Base-by-base conservation (phyloP, 1,140 invertebrate genomes). In the Oryctes rhinoceros region DNA sequence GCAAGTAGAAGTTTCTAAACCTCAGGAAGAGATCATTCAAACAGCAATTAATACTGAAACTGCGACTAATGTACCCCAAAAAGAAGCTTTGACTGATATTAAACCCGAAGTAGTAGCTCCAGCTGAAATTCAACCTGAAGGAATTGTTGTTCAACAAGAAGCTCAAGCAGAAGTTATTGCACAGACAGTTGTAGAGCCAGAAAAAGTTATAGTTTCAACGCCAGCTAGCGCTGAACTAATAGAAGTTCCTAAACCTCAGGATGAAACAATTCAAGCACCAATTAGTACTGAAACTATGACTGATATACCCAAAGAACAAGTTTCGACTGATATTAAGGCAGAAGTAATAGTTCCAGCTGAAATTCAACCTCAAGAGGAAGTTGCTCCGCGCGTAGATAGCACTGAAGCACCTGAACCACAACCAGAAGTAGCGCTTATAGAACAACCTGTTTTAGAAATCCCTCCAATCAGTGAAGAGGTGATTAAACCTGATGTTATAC, bases 161-260 rank as follows among this genome's bases (percentile, higher is more conserved):
- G 79, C 92, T 81, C 92, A 85, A n/a, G 92, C 91, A 76, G 91
- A 92, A 80, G 90, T 90, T 44, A 39, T 82, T 79, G 81, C 83
- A 9, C 83, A 85, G 79, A 65, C 81, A 35, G n/a, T 44, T 39
- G 74, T 20, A 67, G 30, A 67, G 13, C 13, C 65, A 76, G 39
- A 20, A 76, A 44, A 13, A 48, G n/a, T 47, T 44, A n/a, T 20
- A 5, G n/a, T 20, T 13, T 11, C 44, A 47, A 2, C 67, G 20
- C 77, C 79, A 4, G 71, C 3, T 24, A 20, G 15, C 4, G 15
- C 3, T 5, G 13, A 59, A 67, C 59, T 20, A 6, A 18, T 65
- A 15, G 78, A 79, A 44, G 59, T 53, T 71, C 62, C 62, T 24
- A 65, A 78, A 30, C 15, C 35, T 78, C 44, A 24, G 5, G n/a